Percentiles rank a stretch among this genome's conserved stretches.
Evolutionary conservation across 1,140 invertebrate species (phyloP).

Genomic region (Drosophila sp.): DNA sequence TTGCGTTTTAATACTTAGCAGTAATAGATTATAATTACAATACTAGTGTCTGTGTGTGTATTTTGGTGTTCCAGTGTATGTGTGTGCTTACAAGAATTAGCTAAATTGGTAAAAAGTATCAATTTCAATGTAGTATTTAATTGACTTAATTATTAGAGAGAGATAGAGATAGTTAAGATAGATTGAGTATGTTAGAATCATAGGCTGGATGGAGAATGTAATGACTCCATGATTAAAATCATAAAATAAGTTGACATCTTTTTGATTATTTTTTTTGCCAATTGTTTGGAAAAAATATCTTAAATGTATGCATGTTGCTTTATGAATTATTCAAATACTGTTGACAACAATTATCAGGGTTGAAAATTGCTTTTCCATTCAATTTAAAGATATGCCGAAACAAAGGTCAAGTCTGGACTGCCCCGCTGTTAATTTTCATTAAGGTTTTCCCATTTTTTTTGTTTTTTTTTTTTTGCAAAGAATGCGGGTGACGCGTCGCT

Average conservation of each 20-base stretch:
- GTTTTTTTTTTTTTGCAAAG: slow-evolving; percentile 32
- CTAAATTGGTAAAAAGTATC: slow-evolving; percentile 37
- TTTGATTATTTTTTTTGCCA: slow-evolving; percentile 28
- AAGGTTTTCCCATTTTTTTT: not conserved
- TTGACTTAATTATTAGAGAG: slow-evolving; percentile 66
- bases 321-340: slow-evolving; percentile 13
- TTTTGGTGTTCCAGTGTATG: slow-evolving; percentile 22
- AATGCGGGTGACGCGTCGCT: slow-evolving; percentile 46
- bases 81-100: slow-evolving; percentile 71
- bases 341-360: slow-evolving; percentile 11
- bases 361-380: slow-evolving; percentile 13
- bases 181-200: slow-evolving; percentile 39
- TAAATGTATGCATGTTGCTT: slow-evolving; percentile 7
- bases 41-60: slow-evolving; percentile 23
- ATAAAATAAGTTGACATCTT: slow-evolving; percentile 39
- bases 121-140: slow-evolving; percentile 38
- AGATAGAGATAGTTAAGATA: slow-evolving; percentile 47
- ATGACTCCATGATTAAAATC: slow-evolving; percentile 39
- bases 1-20: slow-evolving; percentile 58
- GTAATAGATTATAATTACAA: slow-evolving; percentile 63
- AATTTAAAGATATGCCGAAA: slow-evolving; percentile 18
- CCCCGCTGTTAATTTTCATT: slow-evolving; percentile 37
- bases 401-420: slow-evolving; percentile 36
- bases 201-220: slow-evolving; percentile 1
- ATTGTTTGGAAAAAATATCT: slow-evolving; percentile 23